These are phyloP conservation scores for Stenurella melanura DNA, from an alignment of 2,888 invertebrate species.

Conservation along the genomic window DNA sequence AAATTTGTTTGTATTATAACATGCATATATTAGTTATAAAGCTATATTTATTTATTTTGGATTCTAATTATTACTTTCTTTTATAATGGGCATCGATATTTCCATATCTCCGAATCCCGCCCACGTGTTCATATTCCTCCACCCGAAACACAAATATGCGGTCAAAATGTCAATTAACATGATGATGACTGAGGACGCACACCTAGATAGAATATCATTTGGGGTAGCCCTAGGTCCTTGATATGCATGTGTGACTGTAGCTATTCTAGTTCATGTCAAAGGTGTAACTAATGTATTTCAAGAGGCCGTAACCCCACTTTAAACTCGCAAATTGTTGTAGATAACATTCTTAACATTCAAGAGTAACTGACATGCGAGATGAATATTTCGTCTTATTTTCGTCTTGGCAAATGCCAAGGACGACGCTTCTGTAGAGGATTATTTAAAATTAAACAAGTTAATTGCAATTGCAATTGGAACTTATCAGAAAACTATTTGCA, in stretches of 20 bases:
- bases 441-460: not conserved
- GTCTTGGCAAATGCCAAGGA: not conserved
- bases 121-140: slow-evolving; percentile 8
- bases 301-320: slow-evolving; percentile 52
- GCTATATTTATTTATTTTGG: not conserved
- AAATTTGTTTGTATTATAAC: no score
- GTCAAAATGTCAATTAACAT: slow-evolving; percentile 53
- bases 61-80: no score
- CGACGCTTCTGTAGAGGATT: not conserved
- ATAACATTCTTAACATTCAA: slow-evolving; percentile 50
- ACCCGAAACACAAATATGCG: slow-evolving; percentile 34
- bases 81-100: not conserved
- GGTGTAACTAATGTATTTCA: slow-evolving; percentile 46
- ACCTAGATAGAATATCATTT: not conserved
- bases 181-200: slow-evolving; percentile 27
- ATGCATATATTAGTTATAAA: no score
- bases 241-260: slow-evolving; percentile 44
- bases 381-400: slow-evolving; percentile 12
- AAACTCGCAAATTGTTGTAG: slow-evolving; percentile 53
- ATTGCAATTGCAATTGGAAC: not conserved
- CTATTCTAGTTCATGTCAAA: slow-evolving; percentile 51
- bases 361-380: slow-evolving; percentile 33
- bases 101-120: not conserved
- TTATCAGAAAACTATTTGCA: not conserved
- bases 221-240: not conserved